A percentile compares a stretch with the other conserved stretches of the same genome.
These are phyloP conservation scores for Acromyrmex echinatior DNA, from an alignment of 1,140 invertebrate genomes.

Conservation along the genomic window DNA sequence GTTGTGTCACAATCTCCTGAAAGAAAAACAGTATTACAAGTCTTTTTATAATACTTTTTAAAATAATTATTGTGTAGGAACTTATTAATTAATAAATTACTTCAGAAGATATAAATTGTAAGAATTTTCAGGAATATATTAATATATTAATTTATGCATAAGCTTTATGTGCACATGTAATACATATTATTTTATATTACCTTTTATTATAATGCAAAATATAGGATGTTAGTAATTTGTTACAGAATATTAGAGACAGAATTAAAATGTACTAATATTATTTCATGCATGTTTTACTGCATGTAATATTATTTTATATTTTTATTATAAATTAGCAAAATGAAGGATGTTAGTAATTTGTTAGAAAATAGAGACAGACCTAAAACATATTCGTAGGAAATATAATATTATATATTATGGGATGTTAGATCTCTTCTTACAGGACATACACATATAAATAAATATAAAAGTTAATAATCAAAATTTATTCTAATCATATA, in stretches of 20 bases:
- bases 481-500: not conserved
- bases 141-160: not conserved
- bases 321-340: not conserved
- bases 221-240: not conserved
- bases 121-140: not conserved
- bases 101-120: not conserved
- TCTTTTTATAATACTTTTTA: not conserved
- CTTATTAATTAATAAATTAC: not conserved
- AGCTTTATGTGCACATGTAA: not conserved
- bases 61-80: not conserved
- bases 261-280: not conserved
- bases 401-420: not conserved
- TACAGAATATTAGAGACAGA: not conserved
- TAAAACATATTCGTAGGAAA: not conserved
- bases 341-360: not conserved
- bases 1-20: conserved; percentile 42
- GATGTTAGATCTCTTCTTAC: not conserved
- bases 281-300: not conserved
- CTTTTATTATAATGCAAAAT: not conserved
- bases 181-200: not conserved
- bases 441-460: not conserved
- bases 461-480: conserved; percentile 14
- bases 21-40: conserved; percentile 18
- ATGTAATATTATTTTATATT: not conserved
- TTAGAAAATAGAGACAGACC: not conserved